phyloP scores from a whole-genome alignment of 2,113 vertebrate species.

The Ictidomys tridecemlineatus region DNA sequence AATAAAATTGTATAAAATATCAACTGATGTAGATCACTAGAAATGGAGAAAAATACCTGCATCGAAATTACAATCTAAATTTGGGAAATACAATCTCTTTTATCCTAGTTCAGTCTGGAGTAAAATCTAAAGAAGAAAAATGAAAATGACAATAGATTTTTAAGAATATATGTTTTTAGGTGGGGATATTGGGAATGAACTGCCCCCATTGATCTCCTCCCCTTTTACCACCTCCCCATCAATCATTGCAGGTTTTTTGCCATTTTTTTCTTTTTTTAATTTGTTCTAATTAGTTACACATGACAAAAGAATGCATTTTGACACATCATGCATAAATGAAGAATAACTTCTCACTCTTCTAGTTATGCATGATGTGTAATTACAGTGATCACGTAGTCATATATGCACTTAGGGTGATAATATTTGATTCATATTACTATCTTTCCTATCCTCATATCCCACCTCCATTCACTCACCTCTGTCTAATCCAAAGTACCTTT shows the following conservation, averaged over 20 bases:
- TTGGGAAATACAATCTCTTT: background rate
- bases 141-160: background rate
- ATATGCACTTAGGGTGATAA: too few species aligned
- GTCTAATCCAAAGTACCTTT: too few species aligned
- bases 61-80: background rate
- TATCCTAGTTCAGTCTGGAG: background rate
- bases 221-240: rapidly evolving
- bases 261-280: background rate
- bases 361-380: too few species aligned
- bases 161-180: background rate
- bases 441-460: too few species aligned
- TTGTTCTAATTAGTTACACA: too few species aligned
- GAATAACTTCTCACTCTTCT: too few species aligned
- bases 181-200: background rate
- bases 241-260: background rate
- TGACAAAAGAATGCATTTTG: too few species aligned
- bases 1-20: background rate
- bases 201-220: background rate
- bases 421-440: too few species aligned
- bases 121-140: background rate
- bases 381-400: too few species aligned
- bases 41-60: background rate
- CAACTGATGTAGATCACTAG: background rate
- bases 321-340: too few species aligned
- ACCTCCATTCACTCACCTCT: too few species aligned